Conservation (phyloP, 2,888 invertebrate genomes). For the Oxyteleia sp. region DNA sequence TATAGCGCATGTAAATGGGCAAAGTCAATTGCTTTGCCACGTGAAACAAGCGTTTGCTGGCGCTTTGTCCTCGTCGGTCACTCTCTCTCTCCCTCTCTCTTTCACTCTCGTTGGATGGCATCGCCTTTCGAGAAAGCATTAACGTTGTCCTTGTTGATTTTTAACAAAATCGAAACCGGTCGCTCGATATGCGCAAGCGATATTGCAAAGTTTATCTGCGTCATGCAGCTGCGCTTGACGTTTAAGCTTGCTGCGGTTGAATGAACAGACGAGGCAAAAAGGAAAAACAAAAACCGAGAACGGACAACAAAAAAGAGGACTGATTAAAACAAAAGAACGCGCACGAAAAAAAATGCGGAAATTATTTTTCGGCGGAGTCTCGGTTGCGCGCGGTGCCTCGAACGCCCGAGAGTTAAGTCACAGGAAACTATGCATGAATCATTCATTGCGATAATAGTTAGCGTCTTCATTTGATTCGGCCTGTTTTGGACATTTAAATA, state of each 20-base stretch:
- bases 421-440: slow-evolving; percentile 63
- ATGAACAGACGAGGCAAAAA: slow-evolving; percentile 72
- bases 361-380: slow-evolving; percentile 50
- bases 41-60: slow-evolving; percentile 66
- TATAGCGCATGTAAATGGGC: slow-evolving; percentile 62
- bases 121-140: slow-evolving; percentile 72
- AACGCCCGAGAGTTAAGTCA: slow-evolving; percentile 45
- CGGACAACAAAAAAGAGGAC: slow-evolving; percentile 31
- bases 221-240: slow-evolving; percentile 74
- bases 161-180: slow-evolving; percentile 74
- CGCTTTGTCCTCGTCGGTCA: slow-evolving; percentile 50
- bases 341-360: slow-evolving; percentile 46
- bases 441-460: slow-evolving; percentile 64
- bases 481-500: slow-evolving; percentile 52
- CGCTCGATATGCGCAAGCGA: slow-evolving; percentile 73
- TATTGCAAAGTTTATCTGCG: slow-evolving; percentile 75
- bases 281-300: slow-evolving; percentile 62
- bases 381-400: slow-evolving; percentile 7
- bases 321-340: slow-evolving; percentile 61
- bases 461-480: slow-evolving; percentile 59
- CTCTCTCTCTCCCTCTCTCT: no score
- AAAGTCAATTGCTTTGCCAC: slow-evolving; percentile 66
- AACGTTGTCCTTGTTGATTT: slow-evolving; percentile 73
- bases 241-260: slow-evolving; percentile 75
- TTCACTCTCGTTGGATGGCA: slow-evolving; percentile 68